These are phyloP conservation scores for Teleopsis dalmanni DNA, from an alignment of 1,140 invertebrate species.

Conservation along the genomic window DNA sequence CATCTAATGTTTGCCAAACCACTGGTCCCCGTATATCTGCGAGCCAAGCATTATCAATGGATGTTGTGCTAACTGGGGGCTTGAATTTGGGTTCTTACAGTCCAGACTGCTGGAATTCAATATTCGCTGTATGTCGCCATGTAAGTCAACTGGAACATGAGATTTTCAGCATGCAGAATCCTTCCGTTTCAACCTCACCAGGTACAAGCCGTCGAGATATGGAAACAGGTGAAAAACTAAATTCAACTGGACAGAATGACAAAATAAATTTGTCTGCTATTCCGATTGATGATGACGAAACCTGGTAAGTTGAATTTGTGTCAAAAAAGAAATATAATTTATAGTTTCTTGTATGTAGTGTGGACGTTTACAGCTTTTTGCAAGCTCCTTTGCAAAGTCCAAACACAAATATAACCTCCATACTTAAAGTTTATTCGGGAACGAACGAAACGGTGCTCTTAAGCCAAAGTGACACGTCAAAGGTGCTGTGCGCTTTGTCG, in stretches of 20 bases:
- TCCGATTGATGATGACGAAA: conserved; percentile 61
- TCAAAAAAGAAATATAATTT: not conserved
- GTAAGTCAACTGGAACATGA: conserved; percentile 83
- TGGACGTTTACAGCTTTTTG: conserved; percentile 75
- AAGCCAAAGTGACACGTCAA: conserved; percentile 70
- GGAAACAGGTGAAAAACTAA: conserved; percentile 43
- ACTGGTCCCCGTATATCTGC: conserved; percentile 67
- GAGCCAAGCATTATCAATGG: conserved; percentile 83
- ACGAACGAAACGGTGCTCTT: conserved; percentile 60
- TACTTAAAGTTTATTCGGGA: conserved; percentile 43
- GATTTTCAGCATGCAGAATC: conserved; percentile 65
- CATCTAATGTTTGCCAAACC: conserved; percentile 42
- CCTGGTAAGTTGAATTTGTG: conserved; percentile 50
- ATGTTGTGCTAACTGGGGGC: conserved; percentile 66
- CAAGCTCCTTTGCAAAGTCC: conserved; percentile 60
- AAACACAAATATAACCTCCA: conserved; percentile 47
- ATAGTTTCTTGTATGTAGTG: conserved; percentile 47
- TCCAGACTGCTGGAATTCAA: conserved; percentile 86
- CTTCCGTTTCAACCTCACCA: conserved; percentile 41
- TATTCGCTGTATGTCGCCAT: conserved; percentile 85
- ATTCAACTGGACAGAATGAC: conserved; percentile 31
- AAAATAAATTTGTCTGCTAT: conserved; percentile 44
- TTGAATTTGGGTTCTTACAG: conserved; percentile 85
- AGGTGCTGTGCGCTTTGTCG: conserved; percentile 77
- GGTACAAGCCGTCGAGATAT: conserved; percentile 43